Evolutionary conservation across 2,113 vertebrate species (phyloP).

Genomic region (Elephantulus edwardii): DNA sequence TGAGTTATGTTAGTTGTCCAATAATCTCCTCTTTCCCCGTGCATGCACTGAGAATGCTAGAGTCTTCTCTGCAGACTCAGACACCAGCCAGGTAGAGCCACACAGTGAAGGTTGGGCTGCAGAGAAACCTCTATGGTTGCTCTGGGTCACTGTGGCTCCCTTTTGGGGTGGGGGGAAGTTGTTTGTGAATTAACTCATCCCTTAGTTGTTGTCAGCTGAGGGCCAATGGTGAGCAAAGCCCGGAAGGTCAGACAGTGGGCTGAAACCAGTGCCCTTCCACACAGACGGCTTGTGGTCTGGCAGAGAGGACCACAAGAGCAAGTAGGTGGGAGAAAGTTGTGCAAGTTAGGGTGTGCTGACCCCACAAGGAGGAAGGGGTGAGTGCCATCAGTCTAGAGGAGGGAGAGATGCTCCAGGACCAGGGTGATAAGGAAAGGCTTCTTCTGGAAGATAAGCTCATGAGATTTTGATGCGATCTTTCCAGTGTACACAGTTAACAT

Average conservation of each 20-base stretch:
- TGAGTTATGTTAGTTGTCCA: neutral
- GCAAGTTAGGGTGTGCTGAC: neutral
- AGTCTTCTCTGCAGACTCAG: neutral
- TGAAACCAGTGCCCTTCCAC: neutral
- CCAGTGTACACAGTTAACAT: neutral
- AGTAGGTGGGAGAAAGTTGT: neutral
- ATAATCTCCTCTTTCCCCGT: neutral
- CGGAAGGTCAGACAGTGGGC: neutral
- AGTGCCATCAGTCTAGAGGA: neutral
- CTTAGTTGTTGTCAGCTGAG: neutral
- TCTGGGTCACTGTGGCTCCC: neutral
- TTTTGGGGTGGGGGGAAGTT: neutral
- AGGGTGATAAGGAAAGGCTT: neutral
- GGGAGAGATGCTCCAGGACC: neutral
- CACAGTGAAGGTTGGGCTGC: neutral
- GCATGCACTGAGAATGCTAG: neutral
- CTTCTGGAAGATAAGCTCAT: neutral
- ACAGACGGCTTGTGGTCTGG: neutral
- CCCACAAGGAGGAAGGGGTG: neutral
- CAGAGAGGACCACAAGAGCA: neutral
- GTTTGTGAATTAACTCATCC: neutral
- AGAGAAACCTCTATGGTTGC: neutral
- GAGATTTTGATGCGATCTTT: neutral
- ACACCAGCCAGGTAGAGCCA: conserved; percentile 3
- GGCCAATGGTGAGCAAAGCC: neutral